Evolutionary conservation across 2,113 vertebrate genomes (phyloP), one percentile per base, ranked within the genome.

Genomic region (Dasypus novemcinctus): DNA sequence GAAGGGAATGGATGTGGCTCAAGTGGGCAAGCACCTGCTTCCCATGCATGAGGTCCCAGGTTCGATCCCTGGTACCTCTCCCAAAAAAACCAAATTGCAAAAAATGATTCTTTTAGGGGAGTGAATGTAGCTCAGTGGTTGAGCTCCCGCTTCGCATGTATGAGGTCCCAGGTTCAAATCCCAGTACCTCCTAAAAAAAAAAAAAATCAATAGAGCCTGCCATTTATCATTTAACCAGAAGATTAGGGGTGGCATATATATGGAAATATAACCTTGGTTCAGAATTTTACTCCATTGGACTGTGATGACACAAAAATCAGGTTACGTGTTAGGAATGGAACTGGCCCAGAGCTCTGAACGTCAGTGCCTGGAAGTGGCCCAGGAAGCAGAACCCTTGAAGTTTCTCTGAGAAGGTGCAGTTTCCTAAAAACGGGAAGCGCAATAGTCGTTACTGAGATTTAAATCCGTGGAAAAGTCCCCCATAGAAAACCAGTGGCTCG

Each of bases 401-500:
- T 95, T 95, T 90, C 49, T 74, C 82, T 92, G 25, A 87, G 31
- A 33, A 68, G 59, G 17, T 75, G 21, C 52, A 49, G 0, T 89
- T 78, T 94, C 90, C 49, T 91, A 88, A 76, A 94, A 91, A 68
- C 1, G 12, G 74, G 31, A 82, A 87, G 17, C 29, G 95, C 46
- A 81, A 68, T 92, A 93, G 31, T 52, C 1, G 18, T 91, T 87
- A 76, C 43, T 64, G 21, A 93, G 33, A 86, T 86, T 87, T 87
- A 85, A 81, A 2, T 85, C 72, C 61, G 9, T 36, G 93, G 59
- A 74, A 96, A 93, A 83, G 18, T 36, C 27, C 8, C 38, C 85
- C 87, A 54, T 27, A 13, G 88, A 91, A 89, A 96, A 97, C 75
- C 76, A 71, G 23, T 97, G 95, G 86, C 97, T 97, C 93, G 81